These are phyloP conservation scores for Ictalurus punctatus DNA, from an alignment of 2,113 vertebrate genomes.

Conservation along the genomic window DNA sequence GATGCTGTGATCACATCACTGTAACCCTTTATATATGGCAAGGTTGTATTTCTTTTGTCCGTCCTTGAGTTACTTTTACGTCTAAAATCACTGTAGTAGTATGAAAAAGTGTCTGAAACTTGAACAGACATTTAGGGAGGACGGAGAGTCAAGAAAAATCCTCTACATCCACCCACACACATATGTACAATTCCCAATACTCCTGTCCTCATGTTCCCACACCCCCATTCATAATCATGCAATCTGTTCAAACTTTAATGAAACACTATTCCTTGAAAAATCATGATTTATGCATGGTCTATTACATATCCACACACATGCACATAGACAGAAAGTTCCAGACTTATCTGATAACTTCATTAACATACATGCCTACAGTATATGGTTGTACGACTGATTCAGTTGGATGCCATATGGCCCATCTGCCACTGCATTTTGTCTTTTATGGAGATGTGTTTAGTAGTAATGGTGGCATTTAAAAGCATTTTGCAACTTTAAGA, in stretches of 20 bases:
- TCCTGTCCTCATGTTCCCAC: constrained; percentile 18
- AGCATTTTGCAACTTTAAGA: background rate
- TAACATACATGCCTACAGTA: background rate
- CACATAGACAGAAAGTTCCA: background rate
- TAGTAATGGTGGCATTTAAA: background rate
- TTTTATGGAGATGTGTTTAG: background rate
- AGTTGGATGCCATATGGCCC: background rate
- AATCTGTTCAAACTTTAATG: constrained; percentile 20
- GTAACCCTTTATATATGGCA: background rate
- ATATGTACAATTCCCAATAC: constrained; percentile 18
- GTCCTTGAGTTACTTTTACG: background rate
- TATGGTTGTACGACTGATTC: background rate
- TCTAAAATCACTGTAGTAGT: background rate
- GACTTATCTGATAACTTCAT: background rate
- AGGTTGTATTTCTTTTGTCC: background rate
- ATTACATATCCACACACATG: background rate
- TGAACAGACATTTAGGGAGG: background rate
- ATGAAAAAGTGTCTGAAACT: background rate
- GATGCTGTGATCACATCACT: background rate
- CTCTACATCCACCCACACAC: constrained; percentile 6
- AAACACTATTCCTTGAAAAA: constrained; percentile 20
- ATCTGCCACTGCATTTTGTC: background rate
- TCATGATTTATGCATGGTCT: background rate
- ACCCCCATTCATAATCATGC: constrained; percentile 15
- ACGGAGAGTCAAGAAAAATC: constrained; percentile 7